Conservation (phyloP, 2,113 vertebrate species). For the Nycticebus coucang region DNA sequence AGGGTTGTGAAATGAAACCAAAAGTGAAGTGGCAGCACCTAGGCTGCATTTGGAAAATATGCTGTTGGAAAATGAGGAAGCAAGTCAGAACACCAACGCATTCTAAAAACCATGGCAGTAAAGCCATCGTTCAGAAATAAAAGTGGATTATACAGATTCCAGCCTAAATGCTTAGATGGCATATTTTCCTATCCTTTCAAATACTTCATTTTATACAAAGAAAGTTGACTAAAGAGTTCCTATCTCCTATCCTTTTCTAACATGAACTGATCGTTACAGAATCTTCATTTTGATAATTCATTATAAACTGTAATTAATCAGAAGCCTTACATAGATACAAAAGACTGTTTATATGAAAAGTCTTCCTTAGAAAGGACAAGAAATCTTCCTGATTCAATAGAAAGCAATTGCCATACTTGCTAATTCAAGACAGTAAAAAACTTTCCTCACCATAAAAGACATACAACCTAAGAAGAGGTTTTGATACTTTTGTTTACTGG, state of each 20-base stretch:
- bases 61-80: conserved; percentile 46
- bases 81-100: conserved; percentile 38
- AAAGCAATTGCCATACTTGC: conserved; percentile 37
- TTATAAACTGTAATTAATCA: conserved; percentile 75
- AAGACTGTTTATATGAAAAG: conserved; percentile 75
- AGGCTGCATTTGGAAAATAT: conserved; percentile 32
- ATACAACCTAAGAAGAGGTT: neutral
- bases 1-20: conserved; percentile 54
- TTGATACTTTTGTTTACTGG: conserved; percentile 36
- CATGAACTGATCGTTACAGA: conserved; percentile 39
- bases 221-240: conserved; percentile 63
- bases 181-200: conserved; percentile 71
- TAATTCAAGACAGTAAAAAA: conserved; percentile 61
- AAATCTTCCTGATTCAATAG: conserved; percentile 70
- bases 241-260: conserved; percentile 57
- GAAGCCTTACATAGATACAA: conserved; percentile 64
- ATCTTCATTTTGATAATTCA: conserved; percentile 52
- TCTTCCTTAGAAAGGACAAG: conserved; percentile 42
- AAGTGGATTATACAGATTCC: conserved; percentile 33
- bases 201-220: conserved; percentile 67
- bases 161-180: neutral
- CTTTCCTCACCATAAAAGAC: conserved; percentile 21
- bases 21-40: conserved; percentile 52
- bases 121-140: conserved; percentile 48
- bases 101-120: conserved; percentile 63